These are phyloP conservation scores for Diglossa cyanea DNA, from an alignment of 2,797 vertebrate species.

Conservation along the genomic window DNA sequence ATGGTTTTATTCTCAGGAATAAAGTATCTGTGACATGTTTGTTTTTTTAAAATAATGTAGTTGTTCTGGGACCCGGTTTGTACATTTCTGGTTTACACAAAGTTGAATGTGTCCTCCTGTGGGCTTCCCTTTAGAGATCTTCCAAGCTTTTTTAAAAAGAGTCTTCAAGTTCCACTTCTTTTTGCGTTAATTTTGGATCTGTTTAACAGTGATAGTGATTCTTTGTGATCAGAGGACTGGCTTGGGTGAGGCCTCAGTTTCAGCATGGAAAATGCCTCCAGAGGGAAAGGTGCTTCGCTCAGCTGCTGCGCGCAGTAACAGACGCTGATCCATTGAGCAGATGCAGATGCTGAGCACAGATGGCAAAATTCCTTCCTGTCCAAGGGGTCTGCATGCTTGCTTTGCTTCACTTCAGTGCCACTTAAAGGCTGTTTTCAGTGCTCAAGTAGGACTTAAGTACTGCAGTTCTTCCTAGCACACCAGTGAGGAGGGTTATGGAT, in stretches of 20 bases:
- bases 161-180: not conserved
- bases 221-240: not conserved
- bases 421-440: not conserved
- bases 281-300: not conserved
- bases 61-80: not conserved
- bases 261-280: not conserved
- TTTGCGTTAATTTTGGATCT: not conserved
- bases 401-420: not conserved
- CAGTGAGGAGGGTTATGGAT: not conserved
- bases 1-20: not conserved
- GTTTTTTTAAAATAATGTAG: not conserved
- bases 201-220: not conserved
- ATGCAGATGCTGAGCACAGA: not conserved
- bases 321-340: not conserved
- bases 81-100: not conserved
- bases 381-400: not conserved
- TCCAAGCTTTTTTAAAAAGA: rapidly evolving
- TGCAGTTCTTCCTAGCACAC: not conserved
- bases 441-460: not conserved
- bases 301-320: not conserved
- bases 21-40: not conserved
- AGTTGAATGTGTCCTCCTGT: not conserved
- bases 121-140: not conserved
- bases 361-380: not conserved
- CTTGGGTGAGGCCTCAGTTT: not conserved